A percentile compares a stretch with the other conserved stretches of the same genome.
Evolutionary conservation across 2,113 vertebrate genomes (phyloP).

Genomic region (Pelecanus crispus): DNA sequence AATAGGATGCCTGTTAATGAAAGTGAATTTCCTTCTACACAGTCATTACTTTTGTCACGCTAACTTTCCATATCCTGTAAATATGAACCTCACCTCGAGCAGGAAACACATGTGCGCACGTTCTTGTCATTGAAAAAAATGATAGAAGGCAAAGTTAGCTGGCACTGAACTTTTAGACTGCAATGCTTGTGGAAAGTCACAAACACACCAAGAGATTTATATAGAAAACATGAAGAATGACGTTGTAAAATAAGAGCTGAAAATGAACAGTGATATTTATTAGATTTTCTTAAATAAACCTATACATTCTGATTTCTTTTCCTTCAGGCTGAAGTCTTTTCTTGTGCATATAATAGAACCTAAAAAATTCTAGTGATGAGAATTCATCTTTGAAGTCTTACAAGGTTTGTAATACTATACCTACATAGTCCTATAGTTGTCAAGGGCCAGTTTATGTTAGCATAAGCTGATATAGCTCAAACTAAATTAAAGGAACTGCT

Average conservation of each 20-base stretch:
- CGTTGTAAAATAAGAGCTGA: not conserved
- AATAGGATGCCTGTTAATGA: slow-evolving; percentile 50
- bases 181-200: not conserved
- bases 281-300: not conserved
- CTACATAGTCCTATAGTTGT: not conserved
- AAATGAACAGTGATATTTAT: not conserved
- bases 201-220: not conserved
- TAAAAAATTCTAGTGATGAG: not conserved
- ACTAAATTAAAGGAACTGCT: not conserved
- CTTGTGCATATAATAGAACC: not conserved
- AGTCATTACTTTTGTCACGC: slow-evolving; percentile 50
- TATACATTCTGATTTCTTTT: not conserved
- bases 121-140: slow-evolving; percentile 38
- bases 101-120: slow-evolving; percentile 50
- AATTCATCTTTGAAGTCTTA: not conserved
- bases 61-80: slow-evolving; percentile 66
- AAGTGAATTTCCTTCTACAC: slow-evolving; percentile 62
- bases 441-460: not conserved
- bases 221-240: not conserved
- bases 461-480: not conserved
- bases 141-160: not conserved
- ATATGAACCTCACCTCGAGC: slow-evolving; percentile 15
- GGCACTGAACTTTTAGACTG: not conserved
- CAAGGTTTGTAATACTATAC: not conserved
- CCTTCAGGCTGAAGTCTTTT: not conserved